Conservation (phyloP, 2,888 invertebrate genomes). For the Sarcophaga subvicina region DNA sequence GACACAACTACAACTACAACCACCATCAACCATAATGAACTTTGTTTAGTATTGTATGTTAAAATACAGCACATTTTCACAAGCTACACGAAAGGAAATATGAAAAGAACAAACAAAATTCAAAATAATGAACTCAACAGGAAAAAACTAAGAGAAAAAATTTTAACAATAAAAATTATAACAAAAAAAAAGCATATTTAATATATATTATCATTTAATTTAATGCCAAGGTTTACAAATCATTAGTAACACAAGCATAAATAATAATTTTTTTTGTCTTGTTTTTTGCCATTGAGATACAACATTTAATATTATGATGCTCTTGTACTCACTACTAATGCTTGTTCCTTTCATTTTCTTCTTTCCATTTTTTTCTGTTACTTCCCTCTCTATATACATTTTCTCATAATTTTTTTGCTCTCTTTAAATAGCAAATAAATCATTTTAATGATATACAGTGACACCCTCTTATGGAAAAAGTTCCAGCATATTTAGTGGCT, state of each 20-base stretch:
- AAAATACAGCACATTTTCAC: neutral
- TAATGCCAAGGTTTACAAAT: conserved; percentile 69
- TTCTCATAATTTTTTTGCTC: neutral
- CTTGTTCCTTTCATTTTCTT: neutral
- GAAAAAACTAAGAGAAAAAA: neutral
- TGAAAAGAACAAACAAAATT: neutral
- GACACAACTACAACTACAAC: conserved; percentile 16
- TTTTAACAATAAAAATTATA: neutral
- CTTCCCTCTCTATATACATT: neutral
- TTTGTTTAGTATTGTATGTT: neutral
- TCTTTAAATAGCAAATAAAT: conserved; percentile 61
- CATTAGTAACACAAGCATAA: conserved; percentile 68
- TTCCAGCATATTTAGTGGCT: conserved; percentile 17
- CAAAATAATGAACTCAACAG: neutral
- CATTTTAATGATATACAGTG: conserved; percentile 63
- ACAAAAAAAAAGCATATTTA: conserved; percentile 53
- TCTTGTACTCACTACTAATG: conserved; percentile 1
- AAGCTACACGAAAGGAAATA: neutral
- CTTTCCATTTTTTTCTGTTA: neutral
- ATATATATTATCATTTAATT: conserved; percentile 64
- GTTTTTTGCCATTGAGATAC: conserved; percentile 20
- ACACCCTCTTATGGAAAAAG: conserved; percentile 21
- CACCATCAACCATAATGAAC: conserved; percentile 2
- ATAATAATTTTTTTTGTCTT: conserved; percentile 56
- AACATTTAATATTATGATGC: conserved; percentile 17